Conservation (phyloP, 2,888 invertebrate genomes). For the Platypus cylindrus region DNA sequence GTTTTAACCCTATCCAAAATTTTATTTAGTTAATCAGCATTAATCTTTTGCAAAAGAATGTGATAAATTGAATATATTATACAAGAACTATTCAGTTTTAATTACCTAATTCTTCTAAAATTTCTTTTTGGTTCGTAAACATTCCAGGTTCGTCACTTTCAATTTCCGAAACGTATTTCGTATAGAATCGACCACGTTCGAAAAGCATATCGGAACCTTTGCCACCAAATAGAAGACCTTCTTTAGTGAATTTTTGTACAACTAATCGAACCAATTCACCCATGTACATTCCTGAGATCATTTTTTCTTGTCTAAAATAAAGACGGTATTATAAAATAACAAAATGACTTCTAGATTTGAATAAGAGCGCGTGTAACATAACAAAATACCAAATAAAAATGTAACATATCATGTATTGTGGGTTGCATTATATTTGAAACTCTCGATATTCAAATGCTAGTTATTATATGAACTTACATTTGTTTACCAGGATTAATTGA, state of each 20-base stretch:
- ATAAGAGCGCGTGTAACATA: no score
- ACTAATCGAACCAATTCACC: constrained; percentile 90
- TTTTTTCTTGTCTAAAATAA: constrained; percentile 64
- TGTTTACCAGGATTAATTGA: constrained; percentile 83
- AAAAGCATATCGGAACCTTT: constrained; percentile 67
- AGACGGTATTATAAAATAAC: no score
- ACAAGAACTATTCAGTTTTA: no score
- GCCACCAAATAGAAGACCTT: constrained; percentile 73
- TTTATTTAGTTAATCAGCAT: background rate
- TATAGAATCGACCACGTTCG: constrained; percentile 77
- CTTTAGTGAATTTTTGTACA: constrained; percentile 68
- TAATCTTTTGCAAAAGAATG: no score
- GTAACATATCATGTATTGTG: no score
- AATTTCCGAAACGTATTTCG: constrained; percentile 96
- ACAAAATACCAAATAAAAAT: no score
- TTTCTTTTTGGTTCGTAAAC: constrained; percentile 63
- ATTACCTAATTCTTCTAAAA: constrained; percentile 66
- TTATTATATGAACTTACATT: constrained; percentile 35
- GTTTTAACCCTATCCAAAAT: constrained; percentile 40
- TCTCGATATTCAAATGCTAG: no score
- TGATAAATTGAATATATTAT: no score
- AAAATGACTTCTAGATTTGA: no score
- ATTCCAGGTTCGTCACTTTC: constrained; percentile 77
- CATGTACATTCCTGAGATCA: constrained; percentile 99
- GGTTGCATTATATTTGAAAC: no score